These are phyloP conservation scores for Lateolabrax maculatus DNA, from an alignment of 2,797 vertebrate genomes.

Conservation along the genomic window DNA sequence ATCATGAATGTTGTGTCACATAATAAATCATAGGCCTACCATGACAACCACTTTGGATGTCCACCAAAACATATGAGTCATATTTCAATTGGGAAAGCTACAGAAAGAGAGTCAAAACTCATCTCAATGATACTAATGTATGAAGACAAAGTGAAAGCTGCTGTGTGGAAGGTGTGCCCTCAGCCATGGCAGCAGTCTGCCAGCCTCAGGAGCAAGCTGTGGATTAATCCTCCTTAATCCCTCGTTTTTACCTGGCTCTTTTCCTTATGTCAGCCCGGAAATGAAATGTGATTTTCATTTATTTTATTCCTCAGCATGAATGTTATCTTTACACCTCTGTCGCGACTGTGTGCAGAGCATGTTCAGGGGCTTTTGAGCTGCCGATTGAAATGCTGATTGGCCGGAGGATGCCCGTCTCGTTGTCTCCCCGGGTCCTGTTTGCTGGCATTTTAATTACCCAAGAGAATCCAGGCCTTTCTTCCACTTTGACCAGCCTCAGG, in stretches of 20 bases:
- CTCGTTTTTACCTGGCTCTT: constrained; percentile 22
- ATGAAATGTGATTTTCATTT: constrained; percentile 38
- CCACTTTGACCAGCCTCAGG: constrained; percentile 15
- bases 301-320: constrained; percentile 11
- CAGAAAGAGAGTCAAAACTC: background rate
- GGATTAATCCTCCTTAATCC: constrained; percentile 44
- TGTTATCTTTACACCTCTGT: constrained; percentile 16
- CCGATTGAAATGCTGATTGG: constrained; percentile 30
- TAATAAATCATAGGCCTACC: background rate
- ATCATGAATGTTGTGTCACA: background rate
- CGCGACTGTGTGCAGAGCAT: background rate
- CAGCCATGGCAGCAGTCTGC: constrained; percentile 4
- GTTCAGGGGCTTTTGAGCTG: constrained; percentile 10
- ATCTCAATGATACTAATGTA: constrained; percentile 11
- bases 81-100: background rate
- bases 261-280: constrained; percentile 4
- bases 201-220: constrained; percentile 26
- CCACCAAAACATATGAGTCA: constrained; percentile 7
- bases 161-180: constrained; percentile 18
- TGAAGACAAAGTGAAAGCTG: constrained; percentile 15
- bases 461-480: constrained; percentile 25
- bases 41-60: background rate
- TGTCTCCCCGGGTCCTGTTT: constrained; percentile 39
- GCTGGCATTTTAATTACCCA: constrained; percentile 47
- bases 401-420: constrained; percentile 12